Base-by-base conservation (phyloP, 2,797 vertebrate genomes). In the Coluber constrictor region DNA sequence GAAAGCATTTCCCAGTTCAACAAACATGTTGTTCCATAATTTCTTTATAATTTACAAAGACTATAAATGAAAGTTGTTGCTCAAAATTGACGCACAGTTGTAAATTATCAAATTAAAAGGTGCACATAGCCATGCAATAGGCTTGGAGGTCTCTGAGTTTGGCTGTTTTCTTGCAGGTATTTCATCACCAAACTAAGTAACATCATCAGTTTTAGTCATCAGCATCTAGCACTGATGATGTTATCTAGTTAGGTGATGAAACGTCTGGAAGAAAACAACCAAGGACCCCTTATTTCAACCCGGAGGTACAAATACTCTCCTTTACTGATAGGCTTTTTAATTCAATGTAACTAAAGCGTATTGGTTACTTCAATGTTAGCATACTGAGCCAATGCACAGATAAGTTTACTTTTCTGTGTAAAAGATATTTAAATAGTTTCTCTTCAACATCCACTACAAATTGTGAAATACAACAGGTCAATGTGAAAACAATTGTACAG, bases 401-500 rank as follows among this genome's bases (percentile, higher is more conserved):
- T 93, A 43, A 90, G 70, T 96, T 97, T 97, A 95, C 96, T 97
- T 97, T 88, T 94, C 54, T 95, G 91, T 88, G 93, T 0, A 37
- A 95, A 87, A 97, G 95, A 97, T 96, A 95, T 95, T 97, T 96
- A 95, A 97, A 92, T 23, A 91, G 63, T 12, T 94, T 95, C 90
- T 95, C 93, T 95, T 93, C 93, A 94, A 57, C 95, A 51, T 60
- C 96, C 95, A 95, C 91, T 96, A 94, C 96, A 96, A 96, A 90
- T 93, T 96, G 95, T 95, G 95, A 97, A 95, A 96, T 97, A 97
- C 96, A 94, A 95, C 95, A 96, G 96, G 92, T 93, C 94, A 95
- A 96, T 95, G 95, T 96, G 97, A 97, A 97, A 96, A 93, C 47
- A 90, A 95, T 96, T 95, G 94, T 92, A 94, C 95, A 74, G 16